Base-by-base conservation (phyloP, 53 echinoderm and acorn worm species). In the Antedon mediterranea region DNA sequence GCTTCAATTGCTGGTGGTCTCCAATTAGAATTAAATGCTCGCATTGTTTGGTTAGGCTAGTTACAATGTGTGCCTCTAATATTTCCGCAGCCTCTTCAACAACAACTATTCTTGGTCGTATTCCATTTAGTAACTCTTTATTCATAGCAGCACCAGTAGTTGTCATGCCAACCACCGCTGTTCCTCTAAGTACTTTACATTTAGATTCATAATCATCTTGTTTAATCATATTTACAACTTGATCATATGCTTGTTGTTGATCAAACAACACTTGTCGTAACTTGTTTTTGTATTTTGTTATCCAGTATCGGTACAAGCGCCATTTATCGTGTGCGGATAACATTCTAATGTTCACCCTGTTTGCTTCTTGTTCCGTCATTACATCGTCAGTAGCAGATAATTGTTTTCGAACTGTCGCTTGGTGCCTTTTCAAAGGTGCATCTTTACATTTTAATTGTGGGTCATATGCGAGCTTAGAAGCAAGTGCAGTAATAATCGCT, bases 81-180 rank as follows among this genome's bases (percentile, higher is more conserved):
- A 97, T 89, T 75, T 97, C 97, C 31, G 97, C 97, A 31, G 98
- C 98, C 75, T 93, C 94, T 75, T 93, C 94, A 5, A 93, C 90
- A 34, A 93, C 77, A n/a, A 78, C 30, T 14, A 76, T 76, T 33
- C 29, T 31, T 0, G 76, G 76, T 76, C 34, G 26, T 11, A 76
- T 33, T 3, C 0, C 34, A 2, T 34, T 31, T 23, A 76, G 26
- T 3, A 76, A 14, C 13, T 31, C 28, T 33, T 33, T 33, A 76
- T 76, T 33, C 34, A 26, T 76, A 33, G 76, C 76, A 76, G 76
- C 76, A 32, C 76, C 76, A 26, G 76, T 76, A 9, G 76, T 76
- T 76, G 76, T 76, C 34, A 76, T 33, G 0, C 76, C 76, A 28
- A 76, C 34, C 28, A 76, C 34, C 4, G 7, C 28, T 4, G 76